Evolutionary conservation across 1,140 invertebrate genomes (phyloP).

Genomic region (Coboldia fuscipes): DNA sequence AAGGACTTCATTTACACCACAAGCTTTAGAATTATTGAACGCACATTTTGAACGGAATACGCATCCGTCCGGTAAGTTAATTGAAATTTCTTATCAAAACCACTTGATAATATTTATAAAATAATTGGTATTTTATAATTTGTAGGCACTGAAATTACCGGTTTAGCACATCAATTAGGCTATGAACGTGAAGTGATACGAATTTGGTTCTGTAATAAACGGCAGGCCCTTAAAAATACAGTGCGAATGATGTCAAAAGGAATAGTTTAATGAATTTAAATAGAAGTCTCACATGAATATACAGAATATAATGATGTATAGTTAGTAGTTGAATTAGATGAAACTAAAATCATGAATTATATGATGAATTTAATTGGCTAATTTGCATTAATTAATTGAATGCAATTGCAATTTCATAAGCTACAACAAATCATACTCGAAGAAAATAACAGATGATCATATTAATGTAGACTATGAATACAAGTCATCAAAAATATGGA

Average conservation of each 20-base stretch:
- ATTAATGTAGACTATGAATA: no score
- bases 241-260: constrained; percentile 77
- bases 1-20: constrained; percentile 89
- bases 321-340: no score
- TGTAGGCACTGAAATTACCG: constrained; percentile 86
- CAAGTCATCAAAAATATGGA: no score
- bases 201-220: constrained; percentile 99
- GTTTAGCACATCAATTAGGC: constrained; percentile 79
- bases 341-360: not conserved
- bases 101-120: not conserved
- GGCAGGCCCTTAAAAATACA: constrained; percentile 91
- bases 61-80: constrained; percentile 76
- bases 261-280: constrained; percentile 22
- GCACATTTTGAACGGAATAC: constrained; percentile 92
- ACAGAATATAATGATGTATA: no score
- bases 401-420: not conserved
- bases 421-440: not conserved
- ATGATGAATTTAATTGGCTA: not conserved
- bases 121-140: constrained; percentile 3
- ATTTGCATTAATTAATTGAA: not conserved
- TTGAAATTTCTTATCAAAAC: constrained; percentile 4
- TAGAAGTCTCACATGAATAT: no score
- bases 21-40: constrained; percentile 84
- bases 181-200: constrained; percentile 95
- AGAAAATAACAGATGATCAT: not conserved